Base-by-base conservation (phyloP, 35 echinoderm and acorn worm genomes). In the Patiria miniata region DNA sequence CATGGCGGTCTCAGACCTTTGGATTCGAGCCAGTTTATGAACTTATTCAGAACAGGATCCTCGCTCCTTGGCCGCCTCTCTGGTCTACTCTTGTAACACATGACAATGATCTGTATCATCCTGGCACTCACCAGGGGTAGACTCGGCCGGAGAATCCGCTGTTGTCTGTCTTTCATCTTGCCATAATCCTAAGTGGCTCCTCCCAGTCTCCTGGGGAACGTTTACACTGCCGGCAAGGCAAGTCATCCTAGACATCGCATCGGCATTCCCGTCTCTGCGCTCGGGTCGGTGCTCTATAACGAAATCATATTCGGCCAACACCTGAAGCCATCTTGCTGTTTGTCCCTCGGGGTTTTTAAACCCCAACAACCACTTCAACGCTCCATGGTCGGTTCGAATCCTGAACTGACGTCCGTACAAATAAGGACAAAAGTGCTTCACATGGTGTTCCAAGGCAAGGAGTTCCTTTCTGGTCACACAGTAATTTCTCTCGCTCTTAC, bases 351-450 rank as follows among this genome's bases (percentile, higher is more conserved):
- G 73, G 17, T 91, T 54, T 28, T 40, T 53, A 79, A 93, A 81
- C 18, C 65, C 69, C 26, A 77, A 78, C 34, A 94, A 19, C 82
- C 87, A 86, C 5, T 22, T 78, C 7, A 94, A 39, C 5, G 92
- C 65, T 26, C 34, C 23, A 55, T 84, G 82, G 82, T 84, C 82
- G 34, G 51, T 84, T 37, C 82, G 56, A 60, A 90, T 85, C 21
- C 54, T 76, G 56, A 96, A 92, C 37, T 81, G 42, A 0, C 16
- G 83, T 52, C 89, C 89, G 15, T 82, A 59, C 0, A 95, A 37
- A 68, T 91, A 88, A 39, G 91, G 94, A 10, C 57, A 52, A 56
- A 92, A 95, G 47, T 92, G 78, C 39, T 85, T 83, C 0, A 92
- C 58, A 58, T 40, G 58, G 1, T 19, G 42, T 0, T 89, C 86